Base-by-base conservation (phyloP, 2,797 vertebrate species). In the Sebastes baramenuke region DNA sequence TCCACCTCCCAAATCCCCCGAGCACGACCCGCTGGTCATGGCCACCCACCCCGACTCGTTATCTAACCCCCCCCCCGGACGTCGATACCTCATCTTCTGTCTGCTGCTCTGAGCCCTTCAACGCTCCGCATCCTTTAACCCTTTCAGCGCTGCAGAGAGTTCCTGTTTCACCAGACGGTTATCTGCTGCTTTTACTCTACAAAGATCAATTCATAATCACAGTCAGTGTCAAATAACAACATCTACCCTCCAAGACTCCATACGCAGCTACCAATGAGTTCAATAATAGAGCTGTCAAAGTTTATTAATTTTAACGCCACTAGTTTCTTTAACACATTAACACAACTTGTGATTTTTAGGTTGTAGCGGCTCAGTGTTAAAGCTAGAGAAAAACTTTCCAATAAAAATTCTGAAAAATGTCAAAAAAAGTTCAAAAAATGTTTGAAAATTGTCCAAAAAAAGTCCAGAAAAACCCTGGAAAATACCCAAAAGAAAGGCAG, bases 21-120 rank as follows among this genome's bases (percentile, higher is more conserved):
- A 56, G 70, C 42, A 27, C 13, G 2, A 24, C 59, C 46, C n/a
- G 27, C 70, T 78, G 61, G 58, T 24, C 82, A 77, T 55, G 79
- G 64, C 77, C 75, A 72, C 84, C 75, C 67, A 29, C 49, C 36
- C 36, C 5, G 10, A 18, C 69, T 81, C n/a, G 14, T 85, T 76
- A 81, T 75, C 84, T 58, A 36, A 29, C 13, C n/a, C 42, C 38
- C 4, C 4, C 2, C 16, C 59, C 3, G 18, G 29, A 87, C 29
- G 56, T 87, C 82, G 11, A 84, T 73, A 84, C 65, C n/a, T 82
- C 80, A 77, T 80, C 89, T 73, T 54, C 66, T 73, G 81, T 66
- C 75, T 68, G 81, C 66, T 32, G 62, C 65, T 71, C 64, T 0
- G 71, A 78, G 42, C 25, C 68, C 71, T 56, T 46, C 32, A 5